Evolutionary conservation across 1,140 invertebrate species (phyloP).

Genomic region (Bombus superbus): DNA sequence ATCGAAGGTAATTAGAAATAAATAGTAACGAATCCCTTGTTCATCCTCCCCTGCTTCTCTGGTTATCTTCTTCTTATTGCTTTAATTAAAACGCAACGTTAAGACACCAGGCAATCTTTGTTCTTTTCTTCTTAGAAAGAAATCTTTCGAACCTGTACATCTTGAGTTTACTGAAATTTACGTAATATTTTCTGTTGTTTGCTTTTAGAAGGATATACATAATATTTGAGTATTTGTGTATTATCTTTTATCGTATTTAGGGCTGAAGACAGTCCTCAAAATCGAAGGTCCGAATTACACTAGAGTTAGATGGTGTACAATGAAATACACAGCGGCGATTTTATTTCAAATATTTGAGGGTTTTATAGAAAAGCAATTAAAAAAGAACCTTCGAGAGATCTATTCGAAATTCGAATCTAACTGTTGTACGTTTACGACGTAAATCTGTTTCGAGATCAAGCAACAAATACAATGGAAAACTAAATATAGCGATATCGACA

Average conservation of each 20-base stretch:
- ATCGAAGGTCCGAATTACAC: no score
- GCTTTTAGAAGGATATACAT: no score
- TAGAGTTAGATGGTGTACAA: no score
- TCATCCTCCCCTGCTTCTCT: constrained; percentile 12
- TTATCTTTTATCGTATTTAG: no score
- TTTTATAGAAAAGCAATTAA: no score
- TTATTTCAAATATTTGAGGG: no score
- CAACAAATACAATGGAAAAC: neutral
- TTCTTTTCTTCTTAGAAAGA: neutral
- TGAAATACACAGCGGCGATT: no score
- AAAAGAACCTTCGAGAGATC: neutral
- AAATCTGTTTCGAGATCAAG: neutral
- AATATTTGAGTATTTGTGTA: no score
- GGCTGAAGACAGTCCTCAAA: no score
- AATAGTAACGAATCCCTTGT: constrained; percentile 77
- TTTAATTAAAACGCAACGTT: constrained; percentile 78
- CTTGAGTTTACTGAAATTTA: no score
- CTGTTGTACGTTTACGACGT: neutral
- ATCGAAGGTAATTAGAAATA: constrained; percentile 83
- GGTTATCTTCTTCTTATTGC: constrained; percentile 76
- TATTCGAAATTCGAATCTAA: neutral
- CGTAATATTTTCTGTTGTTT: no score
- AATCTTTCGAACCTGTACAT: no score
- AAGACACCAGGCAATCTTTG: neutral
- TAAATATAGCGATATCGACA: neutral